Percentiles rank a stretch among this genome's conserved stretches.
Conservation (phyloP, 1,140 invertebrate species). For the Chlorops oryzae region DNA sequence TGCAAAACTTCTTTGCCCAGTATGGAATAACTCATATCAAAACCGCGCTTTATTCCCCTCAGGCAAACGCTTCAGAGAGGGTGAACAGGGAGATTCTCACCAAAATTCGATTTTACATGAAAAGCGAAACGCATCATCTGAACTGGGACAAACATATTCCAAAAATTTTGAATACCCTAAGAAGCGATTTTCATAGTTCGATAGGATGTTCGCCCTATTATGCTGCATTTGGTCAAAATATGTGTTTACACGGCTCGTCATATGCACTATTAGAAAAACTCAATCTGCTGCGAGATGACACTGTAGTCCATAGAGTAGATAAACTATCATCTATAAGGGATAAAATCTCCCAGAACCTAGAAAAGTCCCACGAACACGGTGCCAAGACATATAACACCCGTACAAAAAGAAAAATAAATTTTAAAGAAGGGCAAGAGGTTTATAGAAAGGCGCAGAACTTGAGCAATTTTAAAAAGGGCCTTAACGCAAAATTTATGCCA, state of each 20-base stretch:
- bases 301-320: not conserved
- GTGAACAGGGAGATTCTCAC: not conserved
- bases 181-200: not conserved
- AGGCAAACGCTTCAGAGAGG: constrained; percentile 2
- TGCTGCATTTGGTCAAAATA: constrained; percentile 1
- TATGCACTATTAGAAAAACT: not conserved
- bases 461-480: constrained; percentile 8
- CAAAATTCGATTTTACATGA: not conserved
- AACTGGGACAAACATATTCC: constrained; percentile 13
- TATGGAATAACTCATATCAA: constrained; percentile 7
- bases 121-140: not conserved
- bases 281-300: not conserved
- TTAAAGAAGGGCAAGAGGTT: constrained; percentile 7
- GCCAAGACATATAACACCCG: constrained; percentile 6
- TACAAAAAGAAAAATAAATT: not conserved
- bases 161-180: constrained; percentile 4
- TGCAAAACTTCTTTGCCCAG: not conserved
- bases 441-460: constrained; percentile 2
- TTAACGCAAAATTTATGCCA: constrained; percentile 12
- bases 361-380: not conserved
- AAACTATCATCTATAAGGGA: not conserved
- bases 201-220: constrained; percentile 6
- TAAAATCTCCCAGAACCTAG: not conserved
- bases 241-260: not conserved
- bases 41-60: constrained; percentile 2